Conservation (phyloP, 2,113 vertebrate genomes). For the Salvator merianae region DNA sequence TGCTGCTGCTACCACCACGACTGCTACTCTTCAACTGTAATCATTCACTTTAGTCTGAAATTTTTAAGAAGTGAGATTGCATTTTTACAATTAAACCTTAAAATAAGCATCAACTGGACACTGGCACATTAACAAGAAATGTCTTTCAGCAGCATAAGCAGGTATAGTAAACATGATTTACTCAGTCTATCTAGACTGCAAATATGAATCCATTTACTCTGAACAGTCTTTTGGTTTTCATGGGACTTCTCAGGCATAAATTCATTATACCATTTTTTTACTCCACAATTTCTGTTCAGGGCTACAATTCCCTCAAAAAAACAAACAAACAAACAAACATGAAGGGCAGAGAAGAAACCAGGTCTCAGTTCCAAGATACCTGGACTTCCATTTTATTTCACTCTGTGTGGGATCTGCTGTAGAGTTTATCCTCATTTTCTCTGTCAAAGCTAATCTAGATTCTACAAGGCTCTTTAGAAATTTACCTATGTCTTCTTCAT, state of each 20-base stretch:
- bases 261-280: neutral
- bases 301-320: neutral
- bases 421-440: too few relatives aligned
- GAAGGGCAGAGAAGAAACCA: neutral
- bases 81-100: neutral
- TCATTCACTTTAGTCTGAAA: neutral
- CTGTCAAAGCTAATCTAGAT: too few relatives aligned
- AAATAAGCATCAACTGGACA: neutral
- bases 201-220: neutral
- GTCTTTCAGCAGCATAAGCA: neutral
- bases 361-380: neutral
- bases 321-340: neutral
- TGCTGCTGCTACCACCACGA: too few relatives aligned
- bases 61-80: neutral
- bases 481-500: too few relatives aligned
- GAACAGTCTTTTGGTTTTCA: neutral
- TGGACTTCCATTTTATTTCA: neutral
- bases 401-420: neutral
- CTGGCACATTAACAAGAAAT: neutral
- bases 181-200: neutral
- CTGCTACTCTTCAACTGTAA: neutral
- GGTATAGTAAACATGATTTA: neutral
- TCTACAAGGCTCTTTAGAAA: too few relatives aligned
- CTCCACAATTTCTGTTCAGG: neutral
- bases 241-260: neutral